Evolutionary conservation across 1,140 invertebrate species (phyloP).

Genomic region (Campodea augens): DNA sequence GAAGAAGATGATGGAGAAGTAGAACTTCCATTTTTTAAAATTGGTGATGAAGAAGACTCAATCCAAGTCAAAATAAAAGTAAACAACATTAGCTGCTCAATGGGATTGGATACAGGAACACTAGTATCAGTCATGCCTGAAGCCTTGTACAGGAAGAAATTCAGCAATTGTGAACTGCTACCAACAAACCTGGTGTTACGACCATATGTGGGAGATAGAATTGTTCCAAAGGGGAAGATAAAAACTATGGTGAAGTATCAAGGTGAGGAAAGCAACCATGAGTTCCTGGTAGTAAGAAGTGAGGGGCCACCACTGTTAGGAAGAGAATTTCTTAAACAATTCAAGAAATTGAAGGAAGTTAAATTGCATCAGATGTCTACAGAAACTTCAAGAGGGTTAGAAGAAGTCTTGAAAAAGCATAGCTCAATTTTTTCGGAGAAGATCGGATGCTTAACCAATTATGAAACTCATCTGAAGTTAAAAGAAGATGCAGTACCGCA

Average conservation of each 20-base stretch:
- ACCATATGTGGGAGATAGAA: not conserved
- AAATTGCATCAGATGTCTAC: not conserved
- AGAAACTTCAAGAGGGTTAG: not conserved
- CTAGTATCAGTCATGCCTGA: not conserved
- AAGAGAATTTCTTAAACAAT: not conserved
- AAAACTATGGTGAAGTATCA: constrained; percentile 5
- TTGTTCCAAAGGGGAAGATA: not conserved
- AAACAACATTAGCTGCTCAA: not conserved
- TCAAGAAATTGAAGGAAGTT: not conserved
- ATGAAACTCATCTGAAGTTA: not conserved
- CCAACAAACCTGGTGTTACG: not conserved
- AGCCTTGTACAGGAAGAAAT: not conserved
- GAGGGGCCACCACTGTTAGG: not conserved
- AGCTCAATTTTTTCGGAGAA: not conserved
- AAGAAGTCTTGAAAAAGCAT: not conserved
- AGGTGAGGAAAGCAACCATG: not conserved
- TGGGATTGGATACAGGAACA: not conserved
- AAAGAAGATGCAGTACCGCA: not conserved
- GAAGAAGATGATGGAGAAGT: not conserved
- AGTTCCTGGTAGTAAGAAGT: not conserved
- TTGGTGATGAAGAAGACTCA: not conserved
- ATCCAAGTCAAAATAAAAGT: not conserved
- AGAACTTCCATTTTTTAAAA: not conserved
- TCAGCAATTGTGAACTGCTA: not conserved
- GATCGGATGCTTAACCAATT: not conserved